Base-by-base conservation (phyloP, 2,113 vertebrate species). In the Anguilla japonica region DNA sequence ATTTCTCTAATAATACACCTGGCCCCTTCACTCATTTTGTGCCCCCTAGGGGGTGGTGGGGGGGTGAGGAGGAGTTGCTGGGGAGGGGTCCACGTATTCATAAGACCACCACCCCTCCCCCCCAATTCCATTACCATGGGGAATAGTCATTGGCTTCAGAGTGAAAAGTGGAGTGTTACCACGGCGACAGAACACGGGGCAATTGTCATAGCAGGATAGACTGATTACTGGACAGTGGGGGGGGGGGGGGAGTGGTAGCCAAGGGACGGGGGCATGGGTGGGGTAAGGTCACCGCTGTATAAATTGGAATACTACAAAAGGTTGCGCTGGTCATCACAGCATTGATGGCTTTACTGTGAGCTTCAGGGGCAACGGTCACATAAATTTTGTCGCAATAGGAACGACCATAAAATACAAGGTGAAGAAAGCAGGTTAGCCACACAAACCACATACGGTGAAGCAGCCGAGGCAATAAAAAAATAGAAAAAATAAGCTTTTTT, bases 331-430 rank as follows among this genome's bases (percentile, higher is more conserved):
- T 90, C 91, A 92, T 88, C 86, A 91, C 89, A 90, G 92, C 92
- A 94, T 94, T 92, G 93, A 95, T 93, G 91, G 93, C 83, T 87
- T 89, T 80, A 84, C 29, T 79, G 57, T 41, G 39, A 46, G 71
- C 16, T 26, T 34, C 14, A 34, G 78, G 56, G 79, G 91, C 91
- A 90, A 92, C 90, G 78, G 89, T 89, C 63, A 84, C 93, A 93
- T 94, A 94, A 91, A 92, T 93, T 93, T 93, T 89, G 90, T 88
- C 88, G 90, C 87, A 89, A 92, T 93, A 91, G 93, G 91, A 93
- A 93, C 20, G 84, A 34, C 39, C 9, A 60, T 20, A 85, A 16
- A 41, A 85, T 41, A 60, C 18, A 85, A 14, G 16, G 53, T 39
- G 53, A 56, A 16, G 39, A 53, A 79, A n/a, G 41, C 7, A 53